A percentile compares a stretch with the other conserved stretches of the same genome.
Evolutionary conservation across 2,797 vertebrate genomes (phyloP).

Genomic region (Nannoperca obscura): DNA sequence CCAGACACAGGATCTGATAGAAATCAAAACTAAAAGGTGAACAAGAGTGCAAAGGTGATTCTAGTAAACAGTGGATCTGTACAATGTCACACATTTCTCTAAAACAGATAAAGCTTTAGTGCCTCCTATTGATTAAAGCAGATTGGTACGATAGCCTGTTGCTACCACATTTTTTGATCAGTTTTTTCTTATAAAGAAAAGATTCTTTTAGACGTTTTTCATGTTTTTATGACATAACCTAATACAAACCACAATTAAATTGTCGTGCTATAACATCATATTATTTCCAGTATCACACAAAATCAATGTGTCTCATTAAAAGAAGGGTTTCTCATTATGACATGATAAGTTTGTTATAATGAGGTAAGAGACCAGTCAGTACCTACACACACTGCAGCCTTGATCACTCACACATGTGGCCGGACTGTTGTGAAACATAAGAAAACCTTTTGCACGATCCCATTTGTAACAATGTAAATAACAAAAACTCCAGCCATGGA

Average conservation of each 20-base stretch:
- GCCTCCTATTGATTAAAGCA: background rate
- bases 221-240: background rate
- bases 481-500: background rate
- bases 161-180: background rate
- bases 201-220: background rate
- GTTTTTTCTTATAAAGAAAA: background rate
- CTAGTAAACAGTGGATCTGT: background rate
- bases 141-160: background rate
- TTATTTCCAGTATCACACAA: background rate
- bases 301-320: background rate
- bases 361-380: background rate
- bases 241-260: background rate
- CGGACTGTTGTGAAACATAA: background rate
- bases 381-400: background rate
- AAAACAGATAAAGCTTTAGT: background rate
- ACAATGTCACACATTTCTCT: background rate
- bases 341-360: background rate
- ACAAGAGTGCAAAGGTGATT: background rate
- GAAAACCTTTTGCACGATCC: background rate
- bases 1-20: background rate
- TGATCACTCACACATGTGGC: background rate
- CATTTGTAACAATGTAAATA: background rate
- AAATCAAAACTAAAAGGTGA: background rate
- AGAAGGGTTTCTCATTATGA: background rate
- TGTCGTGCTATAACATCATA: background rate